phyloP scores from a whole-genome alignment of 2,888 invertebrate species.

The Tortricodes alternella region DNA sequence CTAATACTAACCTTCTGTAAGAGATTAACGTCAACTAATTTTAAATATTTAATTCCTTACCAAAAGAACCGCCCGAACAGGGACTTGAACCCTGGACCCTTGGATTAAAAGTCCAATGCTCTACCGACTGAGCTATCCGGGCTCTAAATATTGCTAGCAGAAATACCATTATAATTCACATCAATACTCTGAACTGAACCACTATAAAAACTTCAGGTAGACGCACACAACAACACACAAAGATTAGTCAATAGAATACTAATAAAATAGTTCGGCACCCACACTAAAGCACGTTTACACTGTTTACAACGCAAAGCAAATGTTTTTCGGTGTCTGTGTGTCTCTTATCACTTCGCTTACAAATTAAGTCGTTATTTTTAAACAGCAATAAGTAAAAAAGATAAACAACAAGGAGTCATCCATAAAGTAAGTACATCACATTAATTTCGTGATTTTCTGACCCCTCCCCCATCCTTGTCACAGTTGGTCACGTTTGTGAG shows the following conservation, averaged over 20 bases:
- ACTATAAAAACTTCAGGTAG: not conserved
- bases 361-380: not conserved
- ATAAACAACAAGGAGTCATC: too few relatives aligned
- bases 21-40: too few relatives aligned
- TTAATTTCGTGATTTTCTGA: too few relatives aligned
- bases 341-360: not conserved
- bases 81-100: slow-evolving; percentile 91
- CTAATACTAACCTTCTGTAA: too few relatives aligned
- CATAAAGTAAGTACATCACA: too few relatives aligned
- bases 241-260: too few relatives aligned
- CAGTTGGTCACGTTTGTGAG: too few relatives aligned
- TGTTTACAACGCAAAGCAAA: not conserved
- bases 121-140: slow-evolving; percentile 90
- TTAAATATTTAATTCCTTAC: too few relatives aligned
- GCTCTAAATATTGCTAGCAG: slow-evolving; percentile 48
- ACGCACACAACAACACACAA: not conserved
- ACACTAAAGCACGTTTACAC: not conserved
- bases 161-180: not conserved
- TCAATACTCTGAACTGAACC: not conserved
- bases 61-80: slow-evolving; percentile 83
- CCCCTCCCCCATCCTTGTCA: too few relatives aligned
- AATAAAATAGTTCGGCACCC: too few relatives aligned
- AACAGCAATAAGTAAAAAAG: too few relatives aligned
- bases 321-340: not conserved
- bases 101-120: slow-evolving; percentile 90